Conservation (phyloP, 1,140 invertebrate species). For the Sycophaga agraensis region DNA sequence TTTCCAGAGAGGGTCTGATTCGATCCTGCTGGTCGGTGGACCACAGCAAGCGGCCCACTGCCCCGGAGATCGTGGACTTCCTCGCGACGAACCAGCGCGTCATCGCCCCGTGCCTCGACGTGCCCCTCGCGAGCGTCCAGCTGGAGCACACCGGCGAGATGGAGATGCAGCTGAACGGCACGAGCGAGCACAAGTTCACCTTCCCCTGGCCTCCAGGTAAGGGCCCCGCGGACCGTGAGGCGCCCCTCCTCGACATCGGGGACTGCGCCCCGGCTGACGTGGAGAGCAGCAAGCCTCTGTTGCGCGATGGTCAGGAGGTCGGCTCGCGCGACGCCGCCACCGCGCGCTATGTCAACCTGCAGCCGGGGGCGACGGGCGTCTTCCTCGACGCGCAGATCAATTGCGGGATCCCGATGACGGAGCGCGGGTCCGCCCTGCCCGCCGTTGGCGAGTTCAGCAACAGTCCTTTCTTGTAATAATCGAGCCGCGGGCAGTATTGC, state of each 20-base stretch:
- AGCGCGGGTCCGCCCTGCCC: not conserved
- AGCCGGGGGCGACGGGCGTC: not conserved
- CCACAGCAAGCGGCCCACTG: conserved; percentile 69
- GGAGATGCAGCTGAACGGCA: conserved; percentile 53
- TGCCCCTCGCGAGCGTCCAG: conserved; percentile 72
- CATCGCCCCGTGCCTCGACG: conserved; percentile 76
- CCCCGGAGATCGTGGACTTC: conserved; percentile 77
- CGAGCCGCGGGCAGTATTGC: too few relatives aligned
- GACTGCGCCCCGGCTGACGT: conserved; percentile 15
- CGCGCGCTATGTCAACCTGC: conserved; percentile 23
- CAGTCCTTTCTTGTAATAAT: conserved; percentile 6
- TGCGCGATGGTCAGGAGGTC: conserved; percentile 21
- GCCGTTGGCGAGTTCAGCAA: too few relatives aligned
- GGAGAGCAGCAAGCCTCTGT: conserved; percentile 36
- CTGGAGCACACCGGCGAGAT: conserved; percentile 64
- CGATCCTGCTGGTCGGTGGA: conserved; percentile 76
- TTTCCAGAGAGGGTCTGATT: conserved; percentile 69
- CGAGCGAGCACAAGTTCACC: conserved; percentile 52
- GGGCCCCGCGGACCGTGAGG: not conserved
- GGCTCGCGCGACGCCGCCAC: not conserved
- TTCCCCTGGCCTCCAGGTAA: conserved; percentile 43
- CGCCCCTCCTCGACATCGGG: conserved; percentile 39
- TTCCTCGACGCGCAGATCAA: conserved; percentile 4
- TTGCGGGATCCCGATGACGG: conserved; percentile 11
- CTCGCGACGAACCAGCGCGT: conserved; percentile 76